Conservation (phyloP, 92 coral and sea anemone species). For the Porites rus region DNA sequence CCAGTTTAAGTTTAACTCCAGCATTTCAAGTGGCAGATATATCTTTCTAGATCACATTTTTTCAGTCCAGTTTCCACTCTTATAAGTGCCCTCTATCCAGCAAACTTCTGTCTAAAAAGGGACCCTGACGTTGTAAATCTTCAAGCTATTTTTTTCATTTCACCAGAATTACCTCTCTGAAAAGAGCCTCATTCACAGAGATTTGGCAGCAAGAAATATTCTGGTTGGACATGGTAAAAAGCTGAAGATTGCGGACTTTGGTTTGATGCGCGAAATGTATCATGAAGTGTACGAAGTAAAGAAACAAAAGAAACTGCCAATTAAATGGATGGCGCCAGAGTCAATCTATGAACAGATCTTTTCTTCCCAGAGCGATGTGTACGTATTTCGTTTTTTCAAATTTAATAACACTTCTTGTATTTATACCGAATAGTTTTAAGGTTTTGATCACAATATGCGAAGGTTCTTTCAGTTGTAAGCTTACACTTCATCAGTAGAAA, state of each 20-base stretch:
- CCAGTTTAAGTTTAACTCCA: too few relatives aligned
- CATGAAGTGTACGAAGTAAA: constrained; percentile 34
- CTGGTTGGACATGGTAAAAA: constrained; percentile 36
- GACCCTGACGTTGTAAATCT: too few relatives aligned
- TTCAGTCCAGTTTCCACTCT: too few relatives aligned
- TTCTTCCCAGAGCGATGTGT: constrained; percentile 45
- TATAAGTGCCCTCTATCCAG: too few relatives aligned
- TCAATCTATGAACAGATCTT: constrained; percentile 26
- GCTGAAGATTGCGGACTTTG: constrained; percentile 46
- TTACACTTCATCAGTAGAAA: too few relatives aligned
- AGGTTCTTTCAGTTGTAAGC: too few relatives aligned
- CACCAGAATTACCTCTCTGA: constrained; percentile 30
- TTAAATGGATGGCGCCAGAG: constrained; percentile 49
- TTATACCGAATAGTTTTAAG: too few relatives aligned
- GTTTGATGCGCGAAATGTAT: constrained; percentile 28
- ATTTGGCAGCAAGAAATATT: constrained; percentile 41
- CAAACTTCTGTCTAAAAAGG: too few relatives aligned
- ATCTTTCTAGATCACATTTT: too few relatives aligned
- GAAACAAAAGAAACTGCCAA: constrained; percentile 28
- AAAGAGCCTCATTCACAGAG: constrained; percentile 36
- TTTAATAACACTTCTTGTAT: too few relatives aligned
- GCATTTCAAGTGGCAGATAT: too few relatives aligned
- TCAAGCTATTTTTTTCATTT: background rate
- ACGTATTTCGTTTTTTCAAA: background rate
- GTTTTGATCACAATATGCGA: too few relatives aligned